A percentile compares a stretch with the other conserved stretches of the same genome.
Evolutionary conservation across 2,888 invertebrate genomes (phyloP).

Genomic region (Metellina segmentata): DNA sequence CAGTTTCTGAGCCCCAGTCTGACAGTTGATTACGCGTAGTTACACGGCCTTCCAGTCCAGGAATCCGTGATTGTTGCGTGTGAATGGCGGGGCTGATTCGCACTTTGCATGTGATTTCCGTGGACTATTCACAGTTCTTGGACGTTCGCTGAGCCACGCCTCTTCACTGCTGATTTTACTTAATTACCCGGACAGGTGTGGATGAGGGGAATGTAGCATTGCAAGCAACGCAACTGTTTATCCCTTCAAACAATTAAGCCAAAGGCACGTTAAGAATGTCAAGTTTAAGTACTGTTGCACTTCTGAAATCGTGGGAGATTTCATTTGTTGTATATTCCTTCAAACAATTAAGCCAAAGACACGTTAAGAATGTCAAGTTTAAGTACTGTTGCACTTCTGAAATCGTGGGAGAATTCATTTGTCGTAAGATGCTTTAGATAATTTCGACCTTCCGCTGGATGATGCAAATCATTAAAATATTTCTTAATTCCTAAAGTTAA

Average conservation of each 20-base stretch:
- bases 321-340: not conserved
- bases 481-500: no score
- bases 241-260: not conserved
- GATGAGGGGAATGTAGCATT: not conserved
- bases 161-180: not conserved
- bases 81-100: not conserved
- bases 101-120: not conserved
- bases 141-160: not conserved
- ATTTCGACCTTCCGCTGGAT: no score
- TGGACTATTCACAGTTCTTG: not conserved
- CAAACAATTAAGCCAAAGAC: not conserved
- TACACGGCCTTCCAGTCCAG: not conserved
- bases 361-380: no score
- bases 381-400: no score
- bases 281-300: no score
- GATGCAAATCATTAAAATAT: no score
- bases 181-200: not conserved
- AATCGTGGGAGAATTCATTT: no score
- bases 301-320: no score
- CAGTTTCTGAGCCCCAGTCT: not conserved
- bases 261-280: no score
- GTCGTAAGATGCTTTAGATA: no score
- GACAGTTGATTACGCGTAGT: slow-evolving; percentile 27
- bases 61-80: not conserved
- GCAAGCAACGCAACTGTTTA: not conserved